phyloP scores from a whole-genome alignment of 1,140 invertebrate genomes.

The Zaprionus africanus region DNA sequence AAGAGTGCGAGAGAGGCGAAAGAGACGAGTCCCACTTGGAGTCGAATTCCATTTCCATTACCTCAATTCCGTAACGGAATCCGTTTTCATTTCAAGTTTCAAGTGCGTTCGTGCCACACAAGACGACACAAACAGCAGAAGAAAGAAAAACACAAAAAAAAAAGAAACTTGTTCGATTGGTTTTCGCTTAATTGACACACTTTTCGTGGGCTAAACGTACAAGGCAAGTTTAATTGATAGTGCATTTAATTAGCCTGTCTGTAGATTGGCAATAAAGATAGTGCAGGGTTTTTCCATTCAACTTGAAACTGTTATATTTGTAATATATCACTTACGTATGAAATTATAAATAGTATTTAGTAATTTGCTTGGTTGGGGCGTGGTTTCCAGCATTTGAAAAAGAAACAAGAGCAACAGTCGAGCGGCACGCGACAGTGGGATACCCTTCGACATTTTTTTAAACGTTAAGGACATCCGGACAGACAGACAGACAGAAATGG shows the following conservation, averaged over 20 bases:
- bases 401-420: no score
- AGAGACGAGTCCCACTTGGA: slow-evolving; percentile 7
- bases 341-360: no score
- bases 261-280: not conserved
- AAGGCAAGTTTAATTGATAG: not conserved
- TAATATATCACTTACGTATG: no score
- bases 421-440: no score
- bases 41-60: slow-evolving; percentile 15
- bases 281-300: no score
- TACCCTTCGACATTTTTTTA: no score
- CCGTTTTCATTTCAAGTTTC: slow-evolving; percentile 7
- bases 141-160: not conserved
- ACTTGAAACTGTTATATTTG: no score
- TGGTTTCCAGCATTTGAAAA: no score
- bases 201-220: slow-evolving; percentile 2
- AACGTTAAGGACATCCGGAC: no score
- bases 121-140: not conserved
- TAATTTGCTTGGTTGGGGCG: no score
- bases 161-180: slow-evolving; percentile 17
- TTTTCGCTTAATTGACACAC: slow-evolving; percentile 35
- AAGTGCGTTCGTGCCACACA: not conserved
- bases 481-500: no score
- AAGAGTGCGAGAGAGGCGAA: not conserved
- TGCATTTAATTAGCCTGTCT: slow-evolving; percentile 16
- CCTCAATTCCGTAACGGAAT: not conserved